phyloP scores from a whole-genome alignment of 2,113 vertebrate species.

The Amphiprion ocellaris region DNA sequence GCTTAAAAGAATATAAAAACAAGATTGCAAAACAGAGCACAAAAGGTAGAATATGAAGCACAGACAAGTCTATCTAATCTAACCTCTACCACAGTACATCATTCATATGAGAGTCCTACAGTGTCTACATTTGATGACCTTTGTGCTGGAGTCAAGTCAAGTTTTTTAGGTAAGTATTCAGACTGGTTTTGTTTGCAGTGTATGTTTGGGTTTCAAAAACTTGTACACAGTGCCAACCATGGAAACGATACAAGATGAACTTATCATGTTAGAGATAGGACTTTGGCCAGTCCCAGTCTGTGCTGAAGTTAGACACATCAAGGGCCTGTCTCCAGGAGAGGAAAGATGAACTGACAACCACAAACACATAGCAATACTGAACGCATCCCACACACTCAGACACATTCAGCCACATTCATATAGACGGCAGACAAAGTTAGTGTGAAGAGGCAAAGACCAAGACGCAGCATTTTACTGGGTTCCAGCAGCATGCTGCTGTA shows the following conservation, averaged over 20 bases:
- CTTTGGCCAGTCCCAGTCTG: slow-evolving; percentile 12
- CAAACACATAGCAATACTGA: slow-evolving; percentile 36
- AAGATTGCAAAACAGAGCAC: too few relatives aligned
- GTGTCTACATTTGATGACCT: too few relatives aligned
- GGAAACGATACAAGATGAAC: not conserved
- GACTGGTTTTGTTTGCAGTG: too few relatives aligned
- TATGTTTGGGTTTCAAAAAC: too few relatives aligned
- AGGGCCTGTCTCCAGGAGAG: slow-evolving; percentile 11
- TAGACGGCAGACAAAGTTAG: slow-evolving; percentile 42
- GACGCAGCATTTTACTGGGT: slow-evolving; percentile 36
- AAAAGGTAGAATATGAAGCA: too few relatives aligned
- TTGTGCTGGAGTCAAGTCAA: too few relatives aligned
- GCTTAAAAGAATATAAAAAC: too few relatives aligned
- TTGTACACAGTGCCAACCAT: not conserved
- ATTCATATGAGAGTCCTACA: too few relatives aligned
- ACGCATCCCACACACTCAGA: slow-evolving; percentile 60
- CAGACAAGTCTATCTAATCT: too few relatives aligned
- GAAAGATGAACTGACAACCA: slow-evolving; percentile 41
- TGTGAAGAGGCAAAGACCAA: slow-evolving; percentile 53
- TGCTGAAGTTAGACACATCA: slow-evolving; percentile 32
- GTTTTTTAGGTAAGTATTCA: too few relatives aligned
- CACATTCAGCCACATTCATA: slow-evolving; percentile 37
- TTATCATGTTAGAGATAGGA: slow-evolving; percentile 7
- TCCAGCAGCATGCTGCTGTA: slow-evolving; percentile 19
- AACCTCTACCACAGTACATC: too few relatives aligned